Base-by-base conservation (phyloP, 2,797 vertebrate species). In the Parotocinclus haroldoi region DNA sequence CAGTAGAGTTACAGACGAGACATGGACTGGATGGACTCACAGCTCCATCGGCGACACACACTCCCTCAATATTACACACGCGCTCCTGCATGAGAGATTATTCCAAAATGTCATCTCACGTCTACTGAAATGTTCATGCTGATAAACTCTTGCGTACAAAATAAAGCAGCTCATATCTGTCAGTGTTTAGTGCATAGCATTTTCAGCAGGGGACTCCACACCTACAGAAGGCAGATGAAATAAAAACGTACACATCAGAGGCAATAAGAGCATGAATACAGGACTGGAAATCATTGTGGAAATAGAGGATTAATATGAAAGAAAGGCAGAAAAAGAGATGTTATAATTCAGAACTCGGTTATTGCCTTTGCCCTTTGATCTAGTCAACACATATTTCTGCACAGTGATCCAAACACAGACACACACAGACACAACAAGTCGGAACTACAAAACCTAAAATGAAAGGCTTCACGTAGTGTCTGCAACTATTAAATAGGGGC, bases 21-120 rank as follows among this genome's bases (percentile, higher is more conserved):
- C 92, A 94, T 1, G 89, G 88, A 67, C 88, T 93, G 73, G 89
- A 83, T 70, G 89, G 90, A 65, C 83, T 93, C 77, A 85, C 63
- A 39, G 88, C 88, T 72, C 90, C 89, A 58, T 87, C 83, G 10
- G 79, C 76, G 8, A 92, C 93, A 81, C 92, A 93, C 86, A 92
- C 83, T 72, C 92, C 92, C 4, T 93, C 90, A 69, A 93, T 92
- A 78, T 85, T 93, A 53, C 92, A 93, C 0, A 87, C 88, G 61
- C 80, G 84, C 73, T 92, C 90, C 93, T 95, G 81, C 54, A 11
- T 69, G 18, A 61, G 10, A 64, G 11, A 45, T 49, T 49, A 49
- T 49, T 49, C 13, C 14, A 4, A 49, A 49, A 49, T 49, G 46
- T 49, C 46, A 49, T 49, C 12, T 49, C 46, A 49, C 14, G 38